Evolutionary conservation across 2,797 vertebrate species (phyloP).

Genomic region (Mormyrops boulengeri): DNA sequence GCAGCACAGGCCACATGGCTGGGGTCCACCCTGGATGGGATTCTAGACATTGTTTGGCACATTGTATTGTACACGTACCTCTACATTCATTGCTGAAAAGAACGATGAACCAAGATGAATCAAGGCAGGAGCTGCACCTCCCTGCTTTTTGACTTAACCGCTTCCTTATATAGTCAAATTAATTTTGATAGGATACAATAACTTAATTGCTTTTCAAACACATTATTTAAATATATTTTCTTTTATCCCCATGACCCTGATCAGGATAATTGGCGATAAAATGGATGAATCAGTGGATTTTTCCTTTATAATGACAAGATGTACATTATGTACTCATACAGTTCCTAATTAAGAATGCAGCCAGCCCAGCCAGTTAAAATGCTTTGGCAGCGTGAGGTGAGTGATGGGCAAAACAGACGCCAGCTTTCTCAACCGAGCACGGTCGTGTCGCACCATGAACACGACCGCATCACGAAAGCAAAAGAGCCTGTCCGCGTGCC

Average conservation of each 20-base stretch:
- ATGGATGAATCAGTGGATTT: neutral
- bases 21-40: neutral
- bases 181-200: neutral
- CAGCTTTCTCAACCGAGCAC: neutral
- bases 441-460: neutral
- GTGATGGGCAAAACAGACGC: neutral
- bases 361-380: neutral
- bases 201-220: neutral
- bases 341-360: neutral
- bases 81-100: conserved; percentile 42
- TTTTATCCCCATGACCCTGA: neutral
- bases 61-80: neutral
- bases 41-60: neutral
- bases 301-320: neutral
- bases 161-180: neutral
- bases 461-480: neutral
- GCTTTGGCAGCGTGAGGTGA: neutral
- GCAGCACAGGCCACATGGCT: neutral
- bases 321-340: neutral
- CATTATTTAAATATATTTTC: neutral
- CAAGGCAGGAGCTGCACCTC: neutral
- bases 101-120: neutral
- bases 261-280: neutral
- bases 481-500: neutral
- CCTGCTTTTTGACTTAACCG: conserved; percentile 21